phyloP scores from a whole-genome alignment of 2,797 vertebrate species.

The Vipera latastei region DNA sequence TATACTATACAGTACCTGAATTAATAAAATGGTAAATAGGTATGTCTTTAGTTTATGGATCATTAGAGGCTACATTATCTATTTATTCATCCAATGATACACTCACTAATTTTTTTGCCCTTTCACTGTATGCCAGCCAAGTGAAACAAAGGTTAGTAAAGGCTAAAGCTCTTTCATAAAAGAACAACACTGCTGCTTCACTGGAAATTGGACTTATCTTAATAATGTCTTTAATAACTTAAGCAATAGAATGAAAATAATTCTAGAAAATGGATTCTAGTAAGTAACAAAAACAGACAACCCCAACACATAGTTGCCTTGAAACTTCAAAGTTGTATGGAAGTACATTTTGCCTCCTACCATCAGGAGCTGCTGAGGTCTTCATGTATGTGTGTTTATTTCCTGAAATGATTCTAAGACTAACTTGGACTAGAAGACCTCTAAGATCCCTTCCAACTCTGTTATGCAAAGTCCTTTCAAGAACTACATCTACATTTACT shows the following conservation, averaged over 20 bases:
- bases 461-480: not conserved
- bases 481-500: not conserved
- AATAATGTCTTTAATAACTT: not conserved
- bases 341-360: not conserved
- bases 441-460: too few species aligned
- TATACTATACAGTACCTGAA: not conserved
- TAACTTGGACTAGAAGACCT: not conserved
- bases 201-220: conserved; percentile 25
- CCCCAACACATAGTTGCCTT: not conserved
- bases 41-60: conserved; percentile 1
- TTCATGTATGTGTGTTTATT: not conserved
- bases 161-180: conserved; percentile 26
- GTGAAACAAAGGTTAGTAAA: conserved; percentile 55
- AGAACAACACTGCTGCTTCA: not conserved
- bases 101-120: conserved; percentile 7
- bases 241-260: conserved; percentile 9
- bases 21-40: not conserved
- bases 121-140: not conserved
- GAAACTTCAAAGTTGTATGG: not conserved
- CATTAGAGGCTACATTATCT: conserved; percentile 4
- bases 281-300: not conserved
- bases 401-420: not conserved
- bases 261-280: not conserved
- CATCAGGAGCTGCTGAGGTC: not conserved
- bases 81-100: not conserved